Evolutionary conservation across 2,888 invertebrate species (phyloP), one percentile per base, ranked within the genome.

Genomic region (Corbicula japonica): DNA sequence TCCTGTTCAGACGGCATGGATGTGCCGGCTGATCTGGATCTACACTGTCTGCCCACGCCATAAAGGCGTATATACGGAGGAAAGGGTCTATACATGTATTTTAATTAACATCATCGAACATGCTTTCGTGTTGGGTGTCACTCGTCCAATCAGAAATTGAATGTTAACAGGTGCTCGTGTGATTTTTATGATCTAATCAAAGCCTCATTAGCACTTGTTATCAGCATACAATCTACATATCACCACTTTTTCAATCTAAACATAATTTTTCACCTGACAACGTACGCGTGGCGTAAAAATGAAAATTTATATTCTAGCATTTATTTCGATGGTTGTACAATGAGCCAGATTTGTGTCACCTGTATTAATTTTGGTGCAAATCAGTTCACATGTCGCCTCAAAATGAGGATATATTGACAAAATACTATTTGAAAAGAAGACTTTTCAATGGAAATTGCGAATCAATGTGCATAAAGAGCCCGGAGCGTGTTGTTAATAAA

Each of bases 261-360:
- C 73, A 69, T 78, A 69, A 73, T 63, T 56, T 63, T 78, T 54
- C 78, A 78, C 78, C 78, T 78, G 78, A 78, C 73, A 21, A 52
- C 32, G 21, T 26, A 58, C 78, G 78, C 78, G 78, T 78, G 78
- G 68, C 78, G 69, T 41, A 38, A 69, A 41, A 69, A 69, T 46
- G 69, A 58, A 32, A 56, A 69, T 58, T 54, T 48, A 54, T 10
- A 32, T 12, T 8, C 28, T 65, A 8, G 12, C 50, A 21, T 48
- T 23, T 38, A 30, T 58, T 28, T 34, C 23, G 46, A 58, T 44
- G 21, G 10, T 41, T 69, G 15, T 32, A 30, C 21, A 26, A 26
- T 35, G 44, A 21, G 26, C n/a, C 23, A 21, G 34, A 72, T 28
- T 30, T 28, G 66, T 28, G 44, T 35, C 35, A 32, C 58, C 34